Conservation (phyloP, 2,888 invertebrate genomes). For the Drosophila paranaensis region DNA sequence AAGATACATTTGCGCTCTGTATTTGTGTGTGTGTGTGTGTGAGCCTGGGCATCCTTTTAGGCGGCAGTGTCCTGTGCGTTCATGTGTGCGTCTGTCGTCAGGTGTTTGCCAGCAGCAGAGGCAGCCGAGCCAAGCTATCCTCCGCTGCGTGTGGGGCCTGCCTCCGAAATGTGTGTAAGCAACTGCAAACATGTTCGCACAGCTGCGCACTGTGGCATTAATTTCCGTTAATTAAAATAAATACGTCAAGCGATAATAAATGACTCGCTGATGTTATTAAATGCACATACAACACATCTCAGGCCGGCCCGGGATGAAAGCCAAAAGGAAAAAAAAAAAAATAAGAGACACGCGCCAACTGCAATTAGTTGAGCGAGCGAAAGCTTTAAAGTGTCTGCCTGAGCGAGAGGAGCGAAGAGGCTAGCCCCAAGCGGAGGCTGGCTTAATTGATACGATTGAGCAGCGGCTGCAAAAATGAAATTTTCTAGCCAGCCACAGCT, state of each 20-base stretch:
- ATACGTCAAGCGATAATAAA: slow-evolving; percentile 80
- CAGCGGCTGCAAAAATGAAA: slow-evolving; percentile 42
- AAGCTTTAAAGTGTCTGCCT: slow-evolving; percentile 26
- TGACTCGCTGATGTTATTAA: slow-evolving; percentile 75
- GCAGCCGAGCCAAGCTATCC: neutral
- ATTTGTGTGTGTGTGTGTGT: neutral
- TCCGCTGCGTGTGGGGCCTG: neutral
- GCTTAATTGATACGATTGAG: slow-evolving; percentile 62
- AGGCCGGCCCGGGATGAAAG: neutral
- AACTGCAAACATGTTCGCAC: slow-evolving; percentile 71
- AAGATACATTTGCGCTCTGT: slow-evolving; percentile 22
- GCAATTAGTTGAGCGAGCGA: slow-evolving; percentile 55
- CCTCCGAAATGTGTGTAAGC: slow-evolving; percentile 64
- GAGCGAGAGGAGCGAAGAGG: neutral
- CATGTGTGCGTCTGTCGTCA: slow-evolving; percentile 56
- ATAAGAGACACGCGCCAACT: slow-evolving; percentile 40
- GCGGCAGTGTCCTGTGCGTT: slow-evolving; percentile 54
- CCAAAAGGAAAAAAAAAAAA: slow-evolving; percentile 20
- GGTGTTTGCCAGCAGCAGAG: slow-evolving; percentile 31
- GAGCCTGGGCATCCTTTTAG: slow-evolving; percentile 49
- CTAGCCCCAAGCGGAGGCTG: slow-evolving; percentile 17
- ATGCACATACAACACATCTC: slow-evolving; percentile 44
- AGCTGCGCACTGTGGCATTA: slow-evolving; percentile 76
- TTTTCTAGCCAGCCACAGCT: slow-evolving; percentile 43
- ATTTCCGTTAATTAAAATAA: slow-evolving; percentile 81